Evolutionary conservation across 2,797 vertebrate genomes (phyloP).

Genomic region (Eulemur mongoz): DNA sequence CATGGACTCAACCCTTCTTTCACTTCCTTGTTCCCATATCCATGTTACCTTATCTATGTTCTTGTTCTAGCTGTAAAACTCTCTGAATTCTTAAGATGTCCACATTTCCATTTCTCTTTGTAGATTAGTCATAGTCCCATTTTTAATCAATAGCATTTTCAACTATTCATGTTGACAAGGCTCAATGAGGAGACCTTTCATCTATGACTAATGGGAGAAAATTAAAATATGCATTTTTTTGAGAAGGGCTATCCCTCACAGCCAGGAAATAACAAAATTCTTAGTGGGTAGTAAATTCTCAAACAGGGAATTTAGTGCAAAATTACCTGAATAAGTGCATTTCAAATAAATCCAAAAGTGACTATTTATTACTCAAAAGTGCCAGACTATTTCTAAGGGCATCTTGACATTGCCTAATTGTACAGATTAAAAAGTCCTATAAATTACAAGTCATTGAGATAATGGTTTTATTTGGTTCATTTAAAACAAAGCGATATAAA

Average conservation of each 20-base stretch:
- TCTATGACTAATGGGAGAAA: conserved; percentile 63
- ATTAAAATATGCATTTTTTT: conserved; percentile 44
- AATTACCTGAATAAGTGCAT: conserved; percentile 22
- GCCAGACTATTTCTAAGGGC: conserved; percentile 50
- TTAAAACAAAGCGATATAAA: conserved; percentile 74
- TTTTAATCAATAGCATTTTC: conserved; percentile 59
- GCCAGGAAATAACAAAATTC: conserved; percentile 57
- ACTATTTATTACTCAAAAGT: conserved; percentile 47
- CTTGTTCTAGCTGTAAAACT: background rate
- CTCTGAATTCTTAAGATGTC: background rate
- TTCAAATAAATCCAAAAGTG: conserved; percentile 22
- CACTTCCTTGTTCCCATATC: background rate
- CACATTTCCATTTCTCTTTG: background rate
- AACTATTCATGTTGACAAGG: conserved; percentile 18
- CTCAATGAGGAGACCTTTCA: conserved; percentile 19
- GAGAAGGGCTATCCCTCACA: background rate
- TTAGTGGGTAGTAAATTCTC: conserved; percentile 56
- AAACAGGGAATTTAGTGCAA: conserved; percentile 35
- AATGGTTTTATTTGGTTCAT: conserved; percentile 62
- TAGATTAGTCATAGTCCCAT: conserved; percentile 28
- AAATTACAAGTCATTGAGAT: conserved; percentile 65
- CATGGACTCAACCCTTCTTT: background rate
- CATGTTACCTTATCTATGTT: background rate
- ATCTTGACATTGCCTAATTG: conserved; percentile 69
- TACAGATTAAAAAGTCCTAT: conserved; percentile 57